Base-by-base conservation (phyloP, 2,888 invertebrate species). In the Osmoderma eremita region DNA sequence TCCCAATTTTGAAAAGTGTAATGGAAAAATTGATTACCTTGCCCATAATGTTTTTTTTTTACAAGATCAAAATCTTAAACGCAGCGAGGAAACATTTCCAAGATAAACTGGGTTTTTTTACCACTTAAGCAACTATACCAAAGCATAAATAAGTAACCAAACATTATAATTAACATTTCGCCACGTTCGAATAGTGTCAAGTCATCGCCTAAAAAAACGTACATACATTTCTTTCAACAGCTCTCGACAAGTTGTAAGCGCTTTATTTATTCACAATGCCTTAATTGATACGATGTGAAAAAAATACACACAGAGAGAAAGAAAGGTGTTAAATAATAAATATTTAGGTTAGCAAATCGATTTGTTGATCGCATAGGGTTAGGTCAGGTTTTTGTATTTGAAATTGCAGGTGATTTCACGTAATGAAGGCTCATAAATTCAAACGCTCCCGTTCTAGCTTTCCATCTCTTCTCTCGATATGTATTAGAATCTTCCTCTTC, bases 341-440 rank as follows among this genome's bases (percentile, higher is more conserved):
- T 56, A 30, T 30, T 6, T 30, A 56, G 65, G 65, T 51, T 51
- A 63, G 51, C 56, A 65, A 65, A 65, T 65, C 65, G 58, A 65
- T 49, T 58, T 24, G 58, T 58, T 45, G 49, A 20, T 48, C 49
- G 24, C 20, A 42, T 65, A 63, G 45, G 41, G 63, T 20, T 62
- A 67, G 67, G 67, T 67, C 67, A 48, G 54, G 67, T 45, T 65
- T 53, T 54, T 45, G 67, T 63, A 63, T 53, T 67, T 63, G 54
- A 67, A 67, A 67, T 67, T 53, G 63, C 67, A 30, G 63, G 67
- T 67, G 67, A 67, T 67, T 67, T 63, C 30, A 54, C 42, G 48
- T 67, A 67, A 67, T 67, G 67, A 54, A 54, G 18, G 58, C 42
- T 58, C 58, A 58, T 58, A 58, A 45, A 58, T 58, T 58, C 58